Percentiles rank a stretch among this genome's conserved stretches.
Evolutionary conservation across 2,797 vertebrate species (phyloP).

Genomic region (Hypotaenidia philippensis): DNA sequence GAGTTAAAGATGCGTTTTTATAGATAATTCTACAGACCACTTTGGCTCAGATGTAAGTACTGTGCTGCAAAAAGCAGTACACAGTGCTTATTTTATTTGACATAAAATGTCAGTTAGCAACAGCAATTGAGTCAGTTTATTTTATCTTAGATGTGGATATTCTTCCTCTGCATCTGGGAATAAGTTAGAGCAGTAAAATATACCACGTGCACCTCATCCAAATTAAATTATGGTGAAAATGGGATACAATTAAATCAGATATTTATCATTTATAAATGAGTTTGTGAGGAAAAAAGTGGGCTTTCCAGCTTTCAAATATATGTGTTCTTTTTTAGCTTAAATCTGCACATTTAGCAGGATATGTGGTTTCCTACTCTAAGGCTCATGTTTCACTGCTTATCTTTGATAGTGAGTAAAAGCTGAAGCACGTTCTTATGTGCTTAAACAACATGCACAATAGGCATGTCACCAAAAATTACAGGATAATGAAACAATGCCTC

Average conservation of each 20-base stretch:
- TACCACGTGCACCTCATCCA: neutral
- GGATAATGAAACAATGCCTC: slow-evolving; percentile 5
- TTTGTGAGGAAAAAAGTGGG: neutral
- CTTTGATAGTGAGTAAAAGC: slow-evolving; percentile 7
- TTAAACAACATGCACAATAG: slow-evolving; percentile 5
- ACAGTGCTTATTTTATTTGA: neutral
- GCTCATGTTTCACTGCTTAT: neutral
- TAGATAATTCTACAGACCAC: neutral
- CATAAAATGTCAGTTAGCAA: neutral
- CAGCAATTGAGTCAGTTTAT: neutral
- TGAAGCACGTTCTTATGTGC: neutral
- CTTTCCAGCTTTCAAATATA: neutral
- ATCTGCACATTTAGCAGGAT: neutral
- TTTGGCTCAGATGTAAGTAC: neutral
- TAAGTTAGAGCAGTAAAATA: neutral
- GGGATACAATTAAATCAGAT: neutral
- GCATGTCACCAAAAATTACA: slow-evolving; percentile 34
- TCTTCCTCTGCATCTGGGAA: neutral
- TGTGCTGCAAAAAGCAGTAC: neutral
- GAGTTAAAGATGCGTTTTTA: neutral
- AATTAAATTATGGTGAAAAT: neutral
- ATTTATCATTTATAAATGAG: neutral
- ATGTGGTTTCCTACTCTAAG: neutral
- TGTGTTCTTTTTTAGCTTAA: neutral
- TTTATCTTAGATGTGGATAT: neutral